Base-by-base conservation (phyloP, 2,113 vertebrate genomes). In the Lophotis ruficrista region DNA sequence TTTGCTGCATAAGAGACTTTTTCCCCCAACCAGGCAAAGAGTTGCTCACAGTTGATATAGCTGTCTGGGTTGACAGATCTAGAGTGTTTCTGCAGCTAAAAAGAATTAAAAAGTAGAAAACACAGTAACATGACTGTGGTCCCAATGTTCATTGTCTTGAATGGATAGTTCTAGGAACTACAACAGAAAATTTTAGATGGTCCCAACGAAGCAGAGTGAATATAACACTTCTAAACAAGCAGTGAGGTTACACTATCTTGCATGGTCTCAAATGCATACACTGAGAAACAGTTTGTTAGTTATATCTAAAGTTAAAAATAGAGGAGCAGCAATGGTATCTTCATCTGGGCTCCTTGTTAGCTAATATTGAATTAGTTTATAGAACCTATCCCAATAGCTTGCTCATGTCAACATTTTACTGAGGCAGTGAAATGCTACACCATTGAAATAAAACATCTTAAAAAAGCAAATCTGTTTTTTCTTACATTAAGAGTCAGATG, bases 401-500 rank as follows among this genome's bases (percentile, higher is more conserved):
- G 60, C 68, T 90, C 53, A n/a, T 2, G 35, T 83, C 56, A 89
- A 28, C 68, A 33, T 76, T 90, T 69, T 75, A 73, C 38, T 61
- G 82, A 90, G 91, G 87, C 75, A 79, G 70, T 89, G 81, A 95
- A 93, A 84, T 77, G 73, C 50, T 87, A 87, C 53, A 69, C 27
- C 68, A 65, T 24, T 70, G n/a, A 89, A 77, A 57, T 48, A 77
- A 93, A 79, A 83, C 13, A 53, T 47, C 57, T 89, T 75, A 14
- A 66, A 87, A 50, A 85, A 24, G 64, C 41, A 83, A 54, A 56
- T 70, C 23, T 76, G 77, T 93, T 94, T 95, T 95, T 95, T 93
- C 87, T 96, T 90, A 93, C 89, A 90, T 90, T 93, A 95, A 92
- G 22, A 89, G 48, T 90, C 90, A 89, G 93, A 93, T 91, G 75